Evolutionary conservation across 2,113 vertebrate genomes (phyloP).

Genomic region (Candoia aspera): DNA sequence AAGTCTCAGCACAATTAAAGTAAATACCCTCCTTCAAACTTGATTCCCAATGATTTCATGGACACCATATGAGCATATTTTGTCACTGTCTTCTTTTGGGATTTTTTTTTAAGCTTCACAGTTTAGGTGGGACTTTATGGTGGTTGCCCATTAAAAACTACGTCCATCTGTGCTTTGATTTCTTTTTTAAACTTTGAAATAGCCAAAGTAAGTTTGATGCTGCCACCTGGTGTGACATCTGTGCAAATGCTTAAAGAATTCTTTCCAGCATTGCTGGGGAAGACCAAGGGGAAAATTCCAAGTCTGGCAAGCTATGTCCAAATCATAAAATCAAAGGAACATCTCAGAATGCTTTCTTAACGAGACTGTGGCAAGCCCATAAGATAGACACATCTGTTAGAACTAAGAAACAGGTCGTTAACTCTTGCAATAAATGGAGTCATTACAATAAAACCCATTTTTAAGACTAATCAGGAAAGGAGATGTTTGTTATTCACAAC

Average conservation of each 20-base stretch:
- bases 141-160: neutral
- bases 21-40: neutral
- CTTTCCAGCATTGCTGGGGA: neutral
- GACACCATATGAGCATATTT: neutral
- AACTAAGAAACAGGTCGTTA: neutral
- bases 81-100: neutral
- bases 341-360: neutral
- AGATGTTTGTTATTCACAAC: too few species aligned
- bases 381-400: neutral
- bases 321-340: slow-evolving; percentile 15
- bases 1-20: neutral
- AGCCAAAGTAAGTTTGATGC: neutral
- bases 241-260: neutral
- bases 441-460: fast-evolving
- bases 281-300: neutral
- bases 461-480: too few species aligned
- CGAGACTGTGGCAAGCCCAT: neutral
- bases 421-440: neutral
- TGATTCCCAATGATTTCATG: neutral
- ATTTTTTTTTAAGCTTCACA: neutral
- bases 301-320: neutral
- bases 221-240: neutral
- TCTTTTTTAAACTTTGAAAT: neutral
- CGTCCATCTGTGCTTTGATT: neutral
- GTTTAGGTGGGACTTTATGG: neutral